A percentile compares a stretch with the other conserved stretches of the same genome.
Conservation (phyloP, 2,113 vertebrate genomes). For the Elachura formosa region DNA sequence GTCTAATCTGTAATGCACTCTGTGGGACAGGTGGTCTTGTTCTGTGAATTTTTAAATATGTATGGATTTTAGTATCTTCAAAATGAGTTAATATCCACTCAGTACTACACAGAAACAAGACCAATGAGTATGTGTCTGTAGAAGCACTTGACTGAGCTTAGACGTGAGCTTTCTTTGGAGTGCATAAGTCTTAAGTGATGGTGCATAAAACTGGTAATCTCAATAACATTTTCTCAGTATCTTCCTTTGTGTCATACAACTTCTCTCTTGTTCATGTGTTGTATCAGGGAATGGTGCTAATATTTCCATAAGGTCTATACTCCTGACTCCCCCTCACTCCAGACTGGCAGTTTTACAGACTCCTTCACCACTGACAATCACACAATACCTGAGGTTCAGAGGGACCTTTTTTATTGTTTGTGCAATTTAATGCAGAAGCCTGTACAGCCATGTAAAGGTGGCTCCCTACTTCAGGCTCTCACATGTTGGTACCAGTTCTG, state of each 20-base stretch:
- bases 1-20: neutral
- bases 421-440: neutral
- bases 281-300: neutral
- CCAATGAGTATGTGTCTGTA: neutral
- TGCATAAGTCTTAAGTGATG: neutral
- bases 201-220: neutral
- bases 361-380: neutral
- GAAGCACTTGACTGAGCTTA: neutral
- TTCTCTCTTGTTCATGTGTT: neutral
- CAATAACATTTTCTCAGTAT: neutral
- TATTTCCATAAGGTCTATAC: neutral
- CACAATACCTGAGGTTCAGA: neutral
- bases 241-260: neutral
- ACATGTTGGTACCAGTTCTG: neutral
- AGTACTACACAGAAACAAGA: accelerated
- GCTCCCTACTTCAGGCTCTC: neutral
- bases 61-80: neutral
- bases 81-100: neutral
- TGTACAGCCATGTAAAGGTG: neutral
- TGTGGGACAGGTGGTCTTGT: neutral
- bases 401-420: neutral
- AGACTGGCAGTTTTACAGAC: neutral
- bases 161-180: neutral
- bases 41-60: neutral
- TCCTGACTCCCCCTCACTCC: neutral